Conservation (phyloP, 1,140 invertebrate genomes). For the Maconellicoccus hirsutus region DNA sequence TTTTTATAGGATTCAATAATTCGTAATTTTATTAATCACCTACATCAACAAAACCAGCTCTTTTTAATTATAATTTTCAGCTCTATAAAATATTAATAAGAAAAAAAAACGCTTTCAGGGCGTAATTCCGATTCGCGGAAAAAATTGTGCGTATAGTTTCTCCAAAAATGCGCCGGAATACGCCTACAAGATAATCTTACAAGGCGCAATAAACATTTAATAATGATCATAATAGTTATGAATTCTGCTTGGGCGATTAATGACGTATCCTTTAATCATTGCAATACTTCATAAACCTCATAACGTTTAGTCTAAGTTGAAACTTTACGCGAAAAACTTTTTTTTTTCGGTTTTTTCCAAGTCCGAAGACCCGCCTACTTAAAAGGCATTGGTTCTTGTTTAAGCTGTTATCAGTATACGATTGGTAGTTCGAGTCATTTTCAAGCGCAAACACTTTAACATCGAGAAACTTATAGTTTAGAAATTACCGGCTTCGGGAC, state of each 20-base stretch:
- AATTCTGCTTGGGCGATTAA: not conserved
- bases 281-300: not conserved
- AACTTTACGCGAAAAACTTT: not conserved
- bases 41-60: too few relatives aligned
- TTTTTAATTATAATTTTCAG: too few relatives aligned
- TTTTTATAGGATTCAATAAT: too few relatives aligned
- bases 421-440: conserved; percentile 20
- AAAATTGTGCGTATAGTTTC: too few relatives aligned
- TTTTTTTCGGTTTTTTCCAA: conserved; percentile 10
- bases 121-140: too few relatives aligned
- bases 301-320: not conserved
- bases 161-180: too few relatives aligned
- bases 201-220: too few relatives aligned
- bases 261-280: not conserved
- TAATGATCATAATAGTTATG: not conserved
- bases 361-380: conserved; percentile 9
- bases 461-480: not conserved
- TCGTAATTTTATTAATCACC: too few relatives aligned
- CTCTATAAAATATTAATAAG: too few relatives aligned
- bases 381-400: conserved; percentile 15
- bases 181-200: too few relatives aligned
- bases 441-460: conserved; percentile 9
- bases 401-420: conserved; percentile 7
- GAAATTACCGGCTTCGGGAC: not conserved
- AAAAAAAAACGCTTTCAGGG: too few relatives aligned